A percentile compares a stretch with the other conserved stretches of the same genome.
These are phyloP conservation scores for Phaetusa simplex DNA, from an alignment of 2,113 vertebrate genomes.

Conservation along the genomic window DNA sequence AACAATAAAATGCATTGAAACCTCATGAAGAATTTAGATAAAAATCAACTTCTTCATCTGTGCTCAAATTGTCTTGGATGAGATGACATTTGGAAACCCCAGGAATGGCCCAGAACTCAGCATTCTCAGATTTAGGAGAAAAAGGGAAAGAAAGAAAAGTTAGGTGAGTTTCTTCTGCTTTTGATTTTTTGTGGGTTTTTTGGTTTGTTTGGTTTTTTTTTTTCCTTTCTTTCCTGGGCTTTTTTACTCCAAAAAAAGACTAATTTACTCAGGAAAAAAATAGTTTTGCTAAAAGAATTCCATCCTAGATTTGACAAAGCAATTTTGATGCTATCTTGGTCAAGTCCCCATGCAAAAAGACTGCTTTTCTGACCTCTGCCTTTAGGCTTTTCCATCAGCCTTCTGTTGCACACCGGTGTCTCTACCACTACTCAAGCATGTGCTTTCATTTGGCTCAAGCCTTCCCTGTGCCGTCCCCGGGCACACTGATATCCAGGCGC, in stretches of 20 bases:
- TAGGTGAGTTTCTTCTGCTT: background rate
- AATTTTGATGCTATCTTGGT: background rate
- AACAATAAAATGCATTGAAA: background rate
- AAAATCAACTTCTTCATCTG: background rate
- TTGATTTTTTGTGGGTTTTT: background rate
- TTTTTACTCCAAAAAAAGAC: background rate
- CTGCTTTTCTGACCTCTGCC: background rate
- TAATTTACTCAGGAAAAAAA: background rate
- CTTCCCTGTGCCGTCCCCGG: rapidly evolving
- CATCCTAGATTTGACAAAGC: background rate
- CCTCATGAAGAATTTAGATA: background rate
- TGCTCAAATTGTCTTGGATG: background rate
- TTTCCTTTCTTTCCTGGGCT: background rate
- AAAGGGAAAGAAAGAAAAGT: background rate
- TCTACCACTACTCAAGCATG: background rate
- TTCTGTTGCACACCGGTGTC: rapidly evolving
- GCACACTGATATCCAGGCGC: background rate
- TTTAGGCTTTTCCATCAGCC: background rate
- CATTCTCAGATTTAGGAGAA: background rate
- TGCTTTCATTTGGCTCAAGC: background rate
- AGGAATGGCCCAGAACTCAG: background rate
- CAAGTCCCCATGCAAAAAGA: background rate
- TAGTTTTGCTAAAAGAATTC: background rate
- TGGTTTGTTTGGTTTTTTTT: too few species aligned
- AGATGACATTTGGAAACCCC: background rate